Evolutionary conservation across 2,113 vertebrate species (phyloP), one percentile per base, ranked within the genome.

Genomic region (Pan troglodytes): DNA sequence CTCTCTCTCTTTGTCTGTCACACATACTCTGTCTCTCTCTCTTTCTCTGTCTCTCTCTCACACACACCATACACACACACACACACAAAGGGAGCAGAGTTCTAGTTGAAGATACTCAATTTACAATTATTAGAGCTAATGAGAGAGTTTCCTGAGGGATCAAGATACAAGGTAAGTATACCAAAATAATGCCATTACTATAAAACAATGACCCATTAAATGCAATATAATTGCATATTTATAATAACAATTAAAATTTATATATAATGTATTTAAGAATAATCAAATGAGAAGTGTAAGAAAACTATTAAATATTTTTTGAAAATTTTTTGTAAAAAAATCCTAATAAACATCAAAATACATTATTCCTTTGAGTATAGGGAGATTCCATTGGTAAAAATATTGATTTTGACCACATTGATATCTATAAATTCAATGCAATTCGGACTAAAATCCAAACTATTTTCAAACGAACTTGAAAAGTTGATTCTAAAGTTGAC

Each of bases 291-390:
- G 32, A 61, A 75, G 1, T 68, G 0, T 20, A 93, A 89, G 61
- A 94, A 95, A 84, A 67, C 79, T 40, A 59, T 84, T 78, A 48
- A 94, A 45, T 61, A 72, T 78, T 83, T 76, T 9, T 76, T 10
- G 87, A 48, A 95, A 88, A 4, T 0, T 3, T 89, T 48, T 45
- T 70, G 23, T 18, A 79, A 38, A 87, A 86, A 30, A 10, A 50
- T 38, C 8, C 64, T n/a, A 91, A 59, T 78, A 80, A 73, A 50
- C 88, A 70, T 81, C 73, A 90, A 80, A 90, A 93, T 96, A 73
- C 1, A 25, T 35, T 78, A 86, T 67, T 87, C 16, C n/a, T 93
- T 83, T 88, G 16, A 52, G 23, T 73, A 73, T 13, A 68, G 35
- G 87, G 48, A 57, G 52, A 40, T 75, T 43, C 23, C 25, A 86